Percentiles rank a stretch among this genome's conserved stretches.
These are phyloP conservation scores for Diogma glabrata DNA, from an alignment of 2,888 invertebrate species.

Conservation along the genomic window DNA sequence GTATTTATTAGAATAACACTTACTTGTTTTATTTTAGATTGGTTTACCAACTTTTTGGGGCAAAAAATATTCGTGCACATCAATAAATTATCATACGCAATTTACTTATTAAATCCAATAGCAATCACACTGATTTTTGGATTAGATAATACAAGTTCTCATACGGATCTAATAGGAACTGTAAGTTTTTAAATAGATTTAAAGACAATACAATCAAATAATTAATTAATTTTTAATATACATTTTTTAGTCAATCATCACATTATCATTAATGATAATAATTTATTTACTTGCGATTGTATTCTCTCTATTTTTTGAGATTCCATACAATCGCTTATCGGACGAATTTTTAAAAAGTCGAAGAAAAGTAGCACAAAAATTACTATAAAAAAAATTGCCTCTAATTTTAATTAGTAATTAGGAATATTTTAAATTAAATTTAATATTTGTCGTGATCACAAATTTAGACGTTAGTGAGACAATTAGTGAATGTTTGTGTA, in stretches of 20 bases:
- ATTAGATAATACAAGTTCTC: slow-evolving; percentile 23
- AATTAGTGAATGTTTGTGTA: too few species aligned
- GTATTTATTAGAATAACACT: too few species aligned
- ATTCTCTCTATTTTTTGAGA: slow-evolving; percentile 23
- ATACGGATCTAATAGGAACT: neutral
- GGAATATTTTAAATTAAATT: too few species aligned
- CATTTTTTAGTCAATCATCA: neutral
- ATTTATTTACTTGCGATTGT: slow-evolving; percentile 22
- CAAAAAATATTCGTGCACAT: slow-evolving; percentile 24
- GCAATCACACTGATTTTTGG: slow-evolving; percentile 24
- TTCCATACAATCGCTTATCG: slow-evolving; percentile 25
- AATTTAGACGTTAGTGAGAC: too few species aligned
- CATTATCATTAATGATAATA: slow-evolving; percentile 21
- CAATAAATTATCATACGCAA: slow-evolving; percentile 27
- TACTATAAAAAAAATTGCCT: too few species aligned
- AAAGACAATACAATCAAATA: neutral
- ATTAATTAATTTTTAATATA: neutral
- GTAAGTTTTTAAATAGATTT: neutral
- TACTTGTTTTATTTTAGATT: slow-evolving; percentile 28
- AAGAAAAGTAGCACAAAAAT: too few species aligned
- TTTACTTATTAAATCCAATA: slow-evolving; percentile 29
- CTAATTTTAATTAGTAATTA: too few species aligned
- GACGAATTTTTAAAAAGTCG: slow-evolving; percentile 17
- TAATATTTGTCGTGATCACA: too few species aligned
- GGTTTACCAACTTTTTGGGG: slow-evolving; percentile 26